A percentile compares a stretch with the other conserved stretches of the same genome.
phyloP scores from a whole-genome alignment of 2,113 vertebrate genomes.

The Danionella cerebrum region DNA sequence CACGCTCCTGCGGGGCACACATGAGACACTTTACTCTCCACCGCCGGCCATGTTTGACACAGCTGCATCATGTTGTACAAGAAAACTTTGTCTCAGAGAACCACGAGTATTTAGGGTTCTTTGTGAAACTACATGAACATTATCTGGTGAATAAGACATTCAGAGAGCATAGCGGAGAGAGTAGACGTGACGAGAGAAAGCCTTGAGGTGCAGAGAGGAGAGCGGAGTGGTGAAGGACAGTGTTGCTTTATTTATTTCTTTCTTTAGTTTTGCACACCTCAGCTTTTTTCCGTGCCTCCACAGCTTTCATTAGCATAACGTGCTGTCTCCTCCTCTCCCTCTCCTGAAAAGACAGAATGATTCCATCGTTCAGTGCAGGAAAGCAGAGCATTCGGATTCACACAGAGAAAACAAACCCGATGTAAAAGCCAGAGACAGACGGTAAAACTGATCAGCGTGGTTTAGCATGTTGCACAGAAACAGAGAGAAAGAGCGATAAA shows the following conservation, averaged over 20 bases:
- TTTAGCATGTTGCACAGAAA: slow-evolving; percentile 40
- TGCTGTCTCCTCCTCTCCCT: slow-evolving; percentile 94
- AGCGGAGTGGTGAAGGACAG: background rate
- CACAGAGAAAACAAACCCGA: slow-evolving; percentile 21
- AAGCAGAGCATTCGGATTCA: slow-evolving; percentile 6
- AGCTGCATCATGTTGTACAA: background rate
- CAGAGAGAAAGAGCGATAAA: slow-evolving; percentile 27
- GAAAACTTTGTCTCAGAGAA: background rate
- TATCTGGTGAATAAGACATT: background rate
- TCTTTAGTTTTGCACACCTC: slow-evolving; percentile 72
- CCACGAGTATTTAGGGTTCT: background rate
- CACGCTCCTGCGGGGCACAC: slow-evolving; percentile 77
- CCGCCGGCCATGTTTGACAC: background rate
- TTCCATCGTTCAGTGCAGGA: slow-evolving; percentile 25
- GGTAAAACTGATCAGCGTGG: slow-evolving; percentile 37
- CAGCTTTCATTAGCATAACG: slow-evolving; percentile 97
- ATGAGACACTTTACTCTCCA: slow-evolving; percentile 22
- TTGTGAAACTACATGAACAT: background rate
- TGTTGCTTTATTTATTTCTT: background rate
- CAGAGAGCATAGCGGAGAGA: background rate
- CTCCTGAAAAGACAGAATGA: slow-evolving; percentile 78
- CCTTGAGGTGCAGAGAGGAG: slow-evolving; percentile 35
- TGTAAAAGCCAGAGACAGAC: slow-evolving; percentile 30
- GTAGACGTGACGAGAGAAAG: slow-evolving; percentile 1
- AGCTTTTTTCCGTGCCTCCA: slow-evolving; percentile 96